These are phyloP conservation scores for Odontesthes bonariensis DNA, from an alignment of 2,113 vertebrate genomes.

Conservation along the genomic window DNA sequence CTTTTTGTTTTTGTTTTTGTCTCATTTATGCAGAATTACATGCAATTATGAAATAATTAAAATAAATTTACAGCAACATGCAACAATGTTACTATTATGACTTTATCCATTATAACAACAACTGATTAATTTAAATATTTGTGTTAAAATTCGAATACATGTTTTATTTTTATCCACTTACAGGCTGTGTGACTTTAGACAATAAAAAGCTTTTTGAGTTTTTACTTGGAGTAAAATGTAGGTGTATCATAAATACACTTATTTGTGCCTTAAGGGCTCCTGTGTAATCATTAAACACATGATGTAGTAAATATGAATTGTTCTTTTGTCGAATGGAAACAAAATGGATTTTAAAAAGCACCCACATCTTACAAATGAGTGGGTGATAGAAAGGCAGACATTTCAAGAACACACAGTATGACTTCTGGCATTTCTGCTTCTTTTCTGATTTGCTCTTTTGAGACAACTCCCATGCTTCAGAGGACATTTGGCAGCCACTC, in stretches of 20 bases:
- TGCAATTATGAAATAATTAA: too few species aligned
- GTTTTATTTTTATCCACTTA: neutral
- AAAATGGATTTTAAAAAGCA: neutral
- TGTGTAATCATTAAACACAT: neutral
- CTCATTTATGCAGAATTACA: too few species aligned
- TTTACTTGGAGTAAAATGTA: neutral
- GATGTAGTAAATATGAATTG: neutral
- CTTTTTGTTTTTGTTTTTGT: too few species aligned
- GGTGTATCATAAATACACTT: neutral
- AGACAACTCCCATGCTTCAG: conserved; percentile 56
- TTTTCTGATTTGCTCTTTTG: conserved; percentile 50
- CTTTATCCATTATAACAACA: too few species aligned
- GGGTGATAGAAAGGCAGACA: neutral
- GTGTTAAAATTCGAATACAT: too few species aligned
- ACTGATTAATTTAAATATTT: too few species aligned
- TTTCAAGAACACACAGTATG: conserved; percentile 35
- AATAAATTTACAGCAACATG: too few species aligned
- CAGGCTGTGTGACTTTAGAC: neutral
- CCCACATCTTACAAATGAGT: neutral
- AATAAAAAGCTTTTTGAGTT: neutral
- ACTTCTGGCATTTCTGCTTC: conserved; percentile 35
- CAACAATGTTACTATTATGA: too few species aligned
- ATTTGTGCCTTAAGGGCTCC: neutral
- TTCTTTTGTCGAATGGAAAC: neutral
- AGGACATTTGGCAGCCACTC: conserved; percentile 63